A percentile compares a stretch with the other conserved stretches of the same genome.
phyloP scores from a whole-genome alignment of 2,113 vertebrate species.

The Leucopternis melanops region DNA sequence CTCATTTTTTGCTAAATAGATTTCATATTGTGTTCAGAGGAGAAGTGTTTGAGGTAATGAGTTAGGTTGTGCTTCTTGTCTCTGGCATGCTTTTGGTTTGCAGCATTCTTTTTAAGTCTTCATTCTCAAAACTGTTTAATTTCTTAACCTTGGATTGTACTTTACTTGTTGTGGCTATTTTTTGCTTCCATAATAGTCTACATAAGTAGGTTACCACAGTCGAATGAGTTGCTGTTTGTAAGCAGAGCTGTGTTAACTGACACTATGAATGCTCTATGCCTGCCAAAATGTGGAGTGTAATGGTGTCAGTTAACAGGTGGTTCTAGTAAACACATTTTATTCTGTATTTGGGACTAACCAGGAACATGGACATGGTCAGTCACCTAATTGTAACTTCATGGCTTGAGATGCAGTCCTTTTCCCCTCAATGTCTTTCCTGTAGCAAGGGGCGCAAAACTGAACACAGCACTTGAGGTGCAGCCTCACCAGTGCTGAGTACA shows the following conservation, averaged over 20 bases:
- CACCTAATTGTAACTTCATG: rapidly evolving
- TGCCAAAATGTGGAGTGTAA: neutral
- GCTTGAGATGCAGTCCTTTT: neutral
- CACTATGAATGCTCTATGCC: neutral
- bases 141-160: neutral
- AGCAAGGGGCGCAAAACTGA: too few species aligned
- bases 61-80: neutral
- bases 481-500: too few species aligned
- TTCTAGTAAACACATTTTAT: neutral
- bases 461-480: too few species aligned
- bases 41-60: neutral
- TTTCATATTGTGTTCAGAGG: neutral
- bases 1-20: rapidly evolving
- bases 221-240: neutral
- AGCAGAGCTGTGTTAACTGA: neutral
- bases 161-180: neutral
- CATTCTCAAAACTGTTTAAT: neutral
- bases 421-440: too few species aligned
- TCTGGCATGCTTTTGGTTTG: neutral
- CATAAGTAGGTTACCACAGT: neutral
- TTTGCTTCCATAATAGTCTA: neutral
- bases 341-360: neutral
- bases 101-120: neutral
- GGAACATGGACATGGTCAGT: neutral
- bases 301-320: neutral